phyloP scores from a whole-genome alignment of 2,888 invertebrate genomes.

The Thereva nobilitata region DNA sequence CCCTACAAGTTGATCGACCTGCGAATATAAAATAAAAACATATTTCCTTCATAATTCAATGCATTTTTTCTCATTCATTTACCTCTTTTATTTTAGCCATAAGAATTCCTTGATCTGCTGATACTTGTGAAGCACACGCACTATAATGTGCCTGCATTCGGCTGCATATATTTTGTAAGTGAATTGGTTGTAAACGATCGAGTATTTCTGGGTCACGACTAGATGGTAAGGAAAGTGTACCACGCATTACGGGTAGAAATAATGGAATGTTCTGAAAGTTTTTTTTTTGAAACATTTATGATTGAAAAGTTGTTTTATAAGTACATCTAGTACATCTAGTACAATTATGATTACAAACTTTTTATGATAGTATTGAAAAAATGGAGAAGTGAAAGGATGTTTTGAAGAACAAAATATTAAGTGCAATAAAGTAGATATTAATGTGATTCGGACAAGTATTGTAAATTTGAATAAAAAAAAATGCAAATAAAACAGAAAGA shows the following conservation, averaged over 20 bases:
- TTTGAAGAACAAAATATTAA: no score
- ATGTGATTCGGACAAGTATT: no score
- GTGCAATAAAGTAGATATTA: no score
- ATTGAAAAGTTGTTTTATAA: background rate
- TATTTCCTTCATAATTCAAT: background rate
- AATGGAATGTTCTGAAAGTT: constrained; percentile 76
- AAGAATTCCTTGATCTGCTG: constrained; percentile 76
- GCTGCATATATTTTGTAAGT: constrained; percentile 73
- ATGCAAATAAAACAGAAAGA: no score
- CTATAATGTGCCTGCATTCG: constrained; percentile 85
- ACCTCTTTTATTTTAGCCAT: constrained; percentile 79
- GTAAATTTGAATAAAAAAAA: no score
- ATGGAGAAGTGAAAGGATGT: no score
- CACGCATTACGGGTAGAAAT: constrained; percentile 90
- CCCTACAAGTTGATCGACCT: constrained; percentile 75
- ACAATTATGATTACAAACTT: background rate
- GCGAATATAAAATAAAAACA: constrained; percentile 36
- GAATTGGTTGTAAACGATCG: constrained; percentile 68
- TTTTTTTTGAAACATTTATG: background rate
- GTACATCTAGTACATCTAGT: background rate
- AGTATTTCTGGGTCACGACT: constrained; percentile 85
- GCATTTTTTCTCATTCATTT: constrained; percentile 40
- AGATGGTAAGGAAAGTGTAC: constrained; percentile 81
- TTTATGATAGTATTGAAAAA: no score
- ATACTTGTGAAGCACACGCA: constrained; percentile 78